Base-by-base conservation (phyloP, 2,797 vertebrate genomes). In the Platalea minor region DNA sequence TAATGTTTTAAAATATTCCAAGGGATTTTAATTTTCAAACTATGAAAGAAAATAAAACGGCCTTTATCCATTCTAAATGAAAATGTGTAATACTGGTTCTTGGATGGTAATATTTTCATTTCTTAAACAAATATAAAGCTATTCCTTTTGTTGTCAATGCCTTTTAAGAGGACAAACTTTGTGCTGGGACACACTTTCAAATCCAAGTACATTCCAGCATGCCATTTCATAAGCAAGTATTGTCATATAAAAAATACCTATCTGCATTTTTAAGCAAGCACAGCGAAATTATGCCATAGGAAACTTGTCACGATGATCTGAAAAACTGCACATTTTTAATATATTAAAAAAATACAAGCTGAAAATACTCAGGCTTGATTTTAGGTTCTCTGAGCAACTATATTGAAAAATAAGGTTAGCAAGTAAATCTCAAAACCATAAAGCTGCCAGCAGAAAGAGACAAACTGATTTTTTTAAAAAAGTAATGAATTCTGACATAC, bases 1-100 rank as follows among this genome's bases (percentile, higher is more conserved):
- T 97, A 97, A 97, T 72, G 60, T 67, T 61, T 63, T 94, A 94
- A 97, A 96, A 91, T 76, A 95, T 95, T 97, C 77, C 50, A 93
- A 72, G 93, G 78, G 89, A 95, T 96, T 97, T 97, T 92, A 54
- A 65, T 84, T 96, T 93, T 91, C 73, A 43, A 79, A 84, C 63
- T 53, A 41, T 4, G 33, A 92, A 70, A 60, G 64, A 60, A 77
- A 75, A 78, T 63, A 64, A 87, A 87, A 51, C 0, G 14, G 67
- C n/a, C 46, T 94, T 90, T 87, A 75, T 53, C 37, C 24, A 41
- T 60, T 41, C 50, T 65, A 85, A 96, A 95, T 26, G n/a, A 72
- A 92, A 97, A 84, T 5, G 53, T 17, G 29, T 9, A 51, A 73
- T 23, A 48, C 16, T 39, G 19, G 5, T 18, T n/a, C 39, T 65